Percentiles rank a stretch among this genome's conserved stretches.
Evolutionary conservation across 2,113 vertebrate genomes (phyloP).

Genomic region (Heloderma charlesbogerti): DNA sequence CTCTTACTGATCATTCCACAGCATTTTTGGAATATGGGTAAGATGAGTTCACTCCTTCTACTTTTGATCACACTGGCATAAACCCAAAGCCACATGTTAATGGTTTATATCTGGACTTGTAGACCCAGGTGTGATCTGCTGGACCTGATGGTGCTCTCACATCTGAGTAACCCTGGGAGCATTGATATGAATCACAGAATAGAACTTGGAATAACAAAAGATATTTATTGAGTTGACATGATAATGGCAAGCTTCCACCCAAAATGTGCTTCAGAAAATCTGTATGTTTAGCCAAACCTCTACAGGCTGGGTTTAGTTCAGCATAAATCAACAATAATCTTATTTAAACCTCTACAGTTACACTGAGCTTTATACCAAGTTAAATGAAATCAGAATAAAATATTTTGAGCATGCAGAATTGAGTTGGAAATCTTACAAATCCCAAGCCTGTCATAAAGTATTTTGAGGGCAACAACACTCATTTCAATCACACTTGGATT

Average conservation of each 20-base stretch:
- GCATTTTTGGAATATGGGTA: not conserved
- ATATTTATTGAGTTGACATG: not conserved
- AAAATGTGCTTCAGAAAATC: not conserved
- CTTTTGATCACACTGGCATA: not conserved
- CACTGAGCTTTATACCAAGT: not conserved
- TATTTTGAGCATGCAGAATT: not conserved
- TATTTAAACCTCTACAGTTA: conserved; percentile 6
- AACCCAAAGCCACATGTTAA: not conserved
- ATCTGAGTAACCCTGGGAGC: not conserved
- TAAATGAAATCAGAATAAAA: not conserved
- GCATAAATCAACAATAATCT: conserved; percentile 25
- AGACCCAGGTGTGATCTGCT: not conserved
- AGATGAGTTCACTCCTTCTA: not conserved
- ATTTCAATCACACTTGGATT: not conserved
- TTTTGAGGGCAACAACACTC: not conserved
- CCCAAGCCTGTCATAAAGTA: not conserved
- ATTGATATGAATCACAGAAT: not conserved
- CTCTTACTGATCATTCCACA: not conserved
- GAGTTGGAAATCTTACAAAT: not conserved
- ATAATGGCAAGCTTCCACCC: not conserved
- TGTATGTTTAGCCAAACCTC: not conserved
- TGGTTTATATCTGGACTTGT: not conserved
- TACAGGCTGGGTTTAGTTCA: rapidly evolving
- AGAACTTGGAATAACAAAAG: not conserved
- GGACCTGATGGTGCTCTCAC: not conserved